phyloP scores from a whole-genome alignment of 2,797 vertebrate genomes.

The Sebastes iracundus region DNA sequence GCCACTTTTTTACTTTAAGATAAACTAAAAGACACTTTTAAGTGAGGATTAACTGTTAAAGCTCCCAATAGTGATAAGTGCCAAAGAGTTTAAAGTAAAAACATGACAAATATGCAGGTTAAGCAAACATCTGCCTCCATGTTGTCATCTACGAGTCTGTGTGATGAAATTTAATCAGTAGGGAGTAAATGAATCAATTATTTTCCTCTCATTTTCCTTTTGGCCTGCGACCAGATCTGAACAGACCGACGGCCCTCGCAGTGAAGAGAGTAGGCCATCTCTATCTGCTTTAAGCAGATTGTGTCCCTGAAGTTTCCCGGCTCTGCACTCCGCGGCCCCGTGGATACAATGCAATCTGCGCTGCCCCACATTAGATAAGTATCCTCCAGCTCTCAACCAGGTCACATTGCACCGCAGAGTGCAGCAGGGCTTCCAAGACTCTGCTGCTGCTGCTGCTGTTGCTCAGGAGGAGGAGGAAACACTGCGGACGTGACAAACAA shows the following conservation, averaged over 20 bases:
- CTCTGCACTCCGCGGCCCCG: slow-evolving; percentile 25
- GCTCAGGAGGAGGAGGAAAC: slow-evolving; percentile 28
- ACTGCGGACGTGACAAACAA: background rate
- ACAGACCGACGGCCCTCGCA: background rate
- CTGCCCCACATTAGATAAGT: slow-evolving; percentile 66
- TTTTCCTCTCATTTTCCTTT: background rate
- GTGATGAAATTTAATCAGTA: slow-evolving; percentile 8
- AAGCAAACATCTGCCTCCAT: slow-evolving; percentile 5
- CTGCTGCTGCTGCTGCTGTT: slow-evolving; percentile 17
- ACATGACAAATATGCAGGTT: background rate
- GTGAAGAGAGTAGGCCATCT: slow-evolving; percentile 26
- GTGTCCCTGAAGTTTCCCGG: slow-evolving; percentile 61
- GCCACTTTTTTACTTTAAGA: background rate
- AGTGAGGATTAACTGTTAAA: background rate
- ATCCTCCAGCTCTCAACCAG: slow-evolving; percentile 63
- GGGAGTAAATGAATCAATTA: slow-evolving; percentile 24
- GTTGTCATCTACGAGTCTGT: background rate
- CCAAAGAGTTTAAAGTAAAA: slow-evolving; percentile 6
- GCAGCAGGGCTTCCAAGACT: slow-evolving; percentile 32
- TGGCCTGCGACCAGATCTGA: slow-evolving; percentile 3
- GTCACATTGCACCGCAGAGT: slow-evolving; percentile 57
- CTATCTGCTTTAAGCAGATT: slow-evolving; percentile 49
- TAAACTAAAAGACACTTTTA: background rate
- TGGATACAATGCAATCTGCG: slow-evolving; percentile 64
- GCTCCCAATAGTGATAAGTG: background rate